These are phyloP conservation scores for Calliphora vicina DNA, from an alignment of 1,140 invertebrate species.

Conservation along the genomic window DNA sequence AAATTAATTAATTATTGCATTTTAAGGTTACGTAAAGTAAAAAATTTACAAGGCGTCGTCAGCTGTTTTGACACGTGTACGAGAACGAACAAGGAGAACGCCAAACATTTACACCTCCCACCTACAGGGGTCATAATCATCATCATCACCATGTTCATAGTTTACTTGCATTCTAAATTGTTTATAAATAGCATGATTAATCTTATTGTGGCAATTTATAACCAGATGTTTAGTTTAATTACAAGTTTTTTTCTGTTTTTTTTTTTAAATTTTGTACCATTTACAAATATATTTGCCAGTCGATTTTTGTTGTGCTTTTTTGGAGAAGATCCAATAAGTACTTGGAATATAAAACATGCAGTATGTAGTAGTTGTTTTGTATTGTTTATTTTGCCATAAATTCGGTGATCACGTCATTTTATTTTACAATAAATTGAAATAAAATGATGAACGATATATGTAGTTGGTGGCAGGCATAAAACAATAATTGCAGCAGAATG, in stretches of 20 bases:
- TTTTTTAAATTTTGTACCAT: background rate
- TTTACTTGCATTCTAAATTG: background rate
- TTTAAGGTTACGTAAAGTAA: background rate
- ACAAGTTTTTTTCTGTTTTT: background rate
- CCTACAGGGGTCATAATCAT: too few relatives aligned
- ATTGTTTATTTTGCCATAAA: background rate
- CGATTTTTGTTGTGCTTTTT: background rate
- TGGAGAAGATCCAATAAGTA: background rate
- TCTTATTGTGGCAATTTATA: background rate
- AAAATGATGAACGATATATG: background rate
- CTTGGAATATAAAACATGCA: background rate
- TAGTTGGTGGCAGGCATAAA: too few relatives aligned
- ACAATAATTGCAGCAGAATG: too few relatives aligned
- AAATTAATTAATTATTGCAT: too few relatives aligned
- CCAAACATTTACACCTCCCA: too few relatives aligned
- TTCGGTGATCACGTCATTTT: background rate
- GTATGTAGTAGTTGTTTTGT: too few relatives aligned
- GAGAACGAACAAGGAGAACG: background rate
- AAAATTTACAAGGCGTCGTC: background rate
- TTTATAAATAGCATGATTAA: slow-evolving; percentile 11
- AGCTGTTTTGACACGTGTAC: background rate
- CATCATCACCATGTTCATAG: background rate
- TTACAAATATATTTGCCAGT: background rate
- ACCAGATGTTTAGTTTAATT: slow-evolving; percentile 4
- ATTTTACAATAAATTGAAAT: background rate